Conservation (phyloP, 2,113 vertebrate species). For the Herpetotheres cachinnans region DNA sequence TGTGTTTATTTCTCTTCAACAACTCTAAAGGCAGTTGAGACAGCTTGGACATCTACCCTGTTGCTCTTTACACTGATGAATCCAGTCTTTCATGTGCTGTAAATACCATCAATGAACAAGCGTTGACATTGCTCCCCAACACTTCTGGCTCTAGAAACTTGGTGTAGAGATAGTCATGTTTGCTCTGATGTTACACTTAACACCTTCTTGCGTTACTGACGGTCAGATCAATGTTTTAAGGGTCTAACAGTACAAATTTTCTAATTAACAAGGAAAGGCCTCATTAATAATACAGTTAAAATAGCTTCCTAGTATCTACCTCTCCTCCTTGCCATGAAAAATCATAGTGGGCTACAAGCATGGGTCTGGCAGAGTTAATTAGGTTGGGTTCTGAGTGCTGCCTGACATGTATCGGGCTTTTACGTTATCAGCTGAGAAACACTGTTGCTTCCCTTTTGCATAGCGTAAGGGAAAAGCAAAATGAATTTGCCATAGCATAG, state of each 20-base stretch:
- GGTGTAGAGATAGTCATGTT: neutral
- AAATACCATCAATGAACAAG: neutral
- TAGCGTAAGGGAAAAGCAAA: neutral
- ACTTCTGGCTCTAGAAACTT: neutral
- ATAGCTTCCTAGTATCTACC: neutral
- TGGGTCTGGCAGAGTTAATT: neutral
- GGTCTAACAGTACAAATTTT: neutral
- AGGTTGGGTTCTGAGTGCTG: neutral
- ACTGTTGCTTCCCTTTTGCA: neutral
- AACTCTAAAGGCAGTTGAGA: neutral
- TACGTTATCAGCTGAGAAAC: neutral
- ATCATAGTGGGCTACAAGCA: neutral
- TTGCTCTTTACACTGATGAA: neutral
- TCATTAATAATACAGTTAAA: neutral
- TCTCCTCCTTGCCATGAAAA: neutral
- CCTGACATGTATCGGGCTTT: neutral
- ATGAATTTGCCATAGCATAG: neutral
- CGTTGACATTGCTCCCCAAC: neutral
- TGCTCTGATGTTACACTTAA: neutral
- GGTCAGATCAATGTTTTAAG: neutral
- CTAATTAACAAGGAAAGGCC: fast-evolving
- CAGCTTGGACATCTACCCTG: neutral
- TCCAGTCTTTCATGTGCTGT: neutral
- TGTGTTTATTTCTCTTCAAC: neutral
- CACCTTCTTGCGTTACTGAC: neutral